Evolutionary conservation across 2,888 invertebrate species (phyloP).

Genomic region (Parelbella ahira): DNA sequence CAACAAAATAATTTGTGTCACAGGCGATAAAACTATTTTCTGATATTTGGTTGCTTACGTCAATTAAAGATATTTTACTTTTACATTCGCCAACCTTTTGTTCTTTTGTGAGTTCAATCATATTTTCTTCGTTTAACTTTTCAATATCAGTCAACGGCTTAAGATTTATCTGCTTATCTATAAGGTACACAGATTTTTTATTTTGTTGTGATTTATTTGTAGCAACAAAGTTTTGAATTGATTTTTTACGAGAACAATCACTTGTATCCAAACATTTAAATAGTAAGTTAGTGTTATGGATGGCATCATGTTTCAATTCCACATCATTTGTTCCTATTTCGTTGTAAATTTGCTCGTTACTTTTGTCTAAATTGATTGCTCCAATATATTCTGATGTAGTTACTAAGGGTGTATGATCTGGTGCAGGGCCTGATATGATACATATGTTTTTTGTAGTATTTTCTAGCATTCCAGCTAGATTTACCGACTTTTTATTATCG

Average conservation of each 20-base stretch:
- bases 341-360: slow-evolving; percentile 45
- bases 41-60: slow-evolving; percentile 11
- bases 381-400: slow-evolving; percentile 59
- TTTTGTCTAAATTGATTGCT: slow-evolving; percentile 56
- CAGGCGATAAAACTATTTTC: slow-evolving; percentile 27
- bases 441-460: background rate
- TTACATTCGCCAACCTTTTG: background rate
- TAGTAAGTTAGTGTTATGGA: slow-evolving; percentile 23
- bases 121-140: background rate
- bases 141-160: background rate
- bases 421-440: slow-evolving; percentile 22
- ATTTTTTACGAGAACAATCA: slow-evolving; percentile 36
- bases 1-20: slow-evolving; percentile 48
- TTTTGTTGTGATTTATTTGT: no score
- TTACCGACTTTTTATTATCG: slow-evolving; percentile 9
- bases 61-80: background rate
- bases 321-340: slow-evolving; percentile 10
- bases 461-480: slow-evolving; percentile 1
- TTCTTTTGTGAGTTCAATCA: background rate
- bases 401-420: slow-evolving; percentile 27
- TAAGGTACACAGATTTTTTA: slow-evolving; percentile 3
- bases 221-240: no score
- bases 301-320: slow-evolving; percentile 12
- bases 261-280: slow-evolving; percentile 39
- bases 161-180: background rate